Percentiles rank a stretch among this genome's conserved stretches.
These are phyloP conservation scores for Psilopogon haemacephalus DNA, from an alignment of 2,113 vertebrate species.

Conservation along the genomic window DNA sequence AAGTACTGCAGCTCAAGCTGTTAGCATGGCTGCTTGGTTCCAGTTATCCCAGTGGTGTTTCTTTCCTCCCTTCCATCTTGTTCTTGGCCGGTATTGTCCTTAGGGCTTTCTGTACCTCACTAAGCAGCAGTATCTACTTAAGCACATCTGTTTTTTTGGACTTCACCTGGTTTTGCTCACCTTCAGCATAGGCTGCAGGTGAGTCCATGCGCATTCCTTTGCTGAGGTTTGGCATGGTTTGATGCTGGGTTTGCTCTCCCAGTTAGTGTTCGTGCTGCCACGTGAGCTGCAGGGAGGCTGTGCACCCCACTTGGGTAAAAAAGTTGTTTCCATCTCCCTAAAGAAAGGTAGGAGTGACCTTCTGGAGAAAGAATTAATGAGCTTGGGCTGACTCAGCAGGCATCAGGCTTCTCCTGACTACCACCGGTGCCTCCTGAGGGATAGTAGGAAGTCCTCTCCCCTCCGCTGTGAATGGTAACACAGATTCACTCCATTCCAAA, in stretches of 20 bases:
- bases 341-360: neutral
- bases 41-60: neutral
- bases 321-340: neutral
- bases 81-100: neutral
- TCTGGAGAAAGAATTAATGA: neutral
- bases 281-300: neutral
- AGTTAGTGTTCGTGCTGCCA: neutral
- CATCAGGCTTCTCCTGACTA: neutral
- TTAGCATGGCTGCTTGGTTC: neutral
- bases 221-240: neutral
- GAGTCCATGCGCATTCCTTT: neutral
- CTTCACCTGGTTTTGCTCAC: neutral
- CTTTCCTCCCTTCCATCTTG: neutral
- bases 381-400: neutral
- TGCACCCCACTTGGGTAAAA: neutral
- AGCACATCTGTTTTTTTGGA: neutral
- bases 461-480: neutral
- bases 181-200: neutral
- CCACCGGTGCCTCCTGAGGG: neutral
- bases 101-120: neutral
- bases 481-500: neutral
- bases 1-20: neutral
- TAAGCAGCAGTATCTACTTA: neutral
- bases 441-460: neutral
- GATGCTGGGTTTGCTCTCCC: neutral